phyloP scores from a whole-genome alignment of 2,113 vertebrate genomes.

The Hipposideros armiger region DNA sequence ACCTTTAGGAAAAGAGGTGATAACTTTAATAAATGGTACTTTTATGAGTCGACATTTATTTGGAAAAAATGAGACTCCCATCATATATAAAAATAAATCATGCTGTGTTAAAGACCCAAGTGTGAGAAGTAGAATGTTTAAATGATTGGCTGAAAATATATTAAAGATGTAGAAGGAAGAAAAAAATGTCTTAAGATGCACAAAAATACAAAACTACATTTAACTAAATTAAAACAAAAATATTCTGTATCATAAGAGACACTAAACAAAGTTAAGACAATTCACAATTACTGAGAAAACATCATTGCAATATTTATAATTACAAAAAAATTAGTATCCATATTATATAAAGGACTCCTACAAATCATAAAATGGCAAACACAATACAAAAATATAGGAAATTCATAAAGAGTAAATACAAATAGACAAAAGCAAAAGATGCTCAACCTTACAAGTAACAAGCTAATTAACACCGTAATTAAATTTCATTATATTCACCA shows the following conservation, averaged over 20 bases:
- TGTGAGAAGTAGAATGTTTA: conserved; percentile 10
- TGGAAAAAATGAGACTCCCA: not conserved
- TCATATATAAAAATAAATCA: not conserved
- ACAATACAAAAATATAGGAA: not conserved
- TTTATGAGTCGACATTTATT: not conserved
- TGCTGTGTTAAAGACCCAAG: not conserved
- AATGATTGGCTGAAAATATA: conserved; percentile 15
- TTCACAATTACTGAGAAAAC: conserved; percentile 41
- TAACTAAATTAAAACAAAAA: conserved; percentile 26
- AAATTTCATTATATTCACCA: conserved; percentile 28
- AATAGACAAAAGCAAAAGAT: conserved; percentile 33
- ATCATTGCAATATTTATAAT: not conserved
- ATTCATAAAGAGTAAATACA: not conserved
- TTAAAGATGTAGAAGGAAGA: not conserved
- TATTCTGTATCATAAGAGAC: not conserved
- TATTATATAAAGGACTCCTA: not conserved
- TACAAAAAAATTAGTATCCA: not conserved
- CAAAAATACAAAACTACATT: conserved; percentile 1
- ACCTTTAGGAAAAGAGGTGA: not conserved
- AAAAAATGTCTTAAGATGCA: not conserved
- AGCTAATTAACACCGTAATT: conserved; percentile 19
- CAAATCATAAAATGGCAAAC: not conserved
- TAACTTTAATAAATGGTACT: conserved; percentile 19
- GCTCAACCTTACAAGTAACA: not conserved
- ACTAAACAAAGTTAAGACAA: conserved; percentile 26